phyloP scores from a whole-genome alignment of 92 coral and sea anemone genomes.

The Paramuricea clavata region DNA sequence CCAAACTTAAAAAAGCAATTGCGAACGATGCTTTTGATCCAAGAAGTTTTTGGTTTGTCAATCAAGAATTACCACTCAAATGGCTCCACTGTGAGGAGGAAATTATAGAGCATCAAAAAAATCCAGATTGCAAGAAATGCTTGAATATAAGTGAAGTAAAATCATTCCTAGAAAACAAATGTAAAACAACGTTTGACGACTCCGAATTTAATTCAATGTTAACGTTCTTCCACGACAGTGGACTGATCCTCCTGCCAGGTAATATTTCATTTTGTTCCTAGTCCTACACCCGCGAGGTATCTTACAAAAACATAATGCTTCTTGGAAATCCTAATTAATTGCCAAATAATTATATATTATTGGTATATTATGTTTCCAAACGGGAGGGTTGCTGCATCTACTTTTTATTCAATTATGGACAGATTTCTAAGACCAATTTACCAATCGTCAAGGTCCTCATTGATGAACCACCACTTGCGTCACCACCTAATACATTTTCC shows the following conservation, averaged over 20 bases:
- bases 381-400: no score
- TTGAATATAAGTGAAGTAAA: constrained; percentile 44
- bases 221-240: constrained; percentile 76
- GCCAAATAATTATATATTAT: no score
- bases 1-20: constrained; percentile 48
- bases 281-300: no score
- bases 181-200: constrained; percentile 28
- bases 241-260: constrained; percentile 79
- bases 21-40: constrained; percentile 62
- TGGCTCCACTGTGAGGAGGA: constrained; percentile 82
- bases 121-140: constrained; percentile 43
- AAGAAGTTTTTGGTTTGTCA: constrained; percentile 7
- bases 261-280: neutral
- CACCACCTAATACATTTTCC: no score
- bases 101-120: constrained; percentile 43
- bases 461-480: no score
- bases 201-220: constrained; percentile 72
- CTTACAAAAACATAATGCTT: no score
- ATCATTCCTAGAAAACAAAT: constrained; percentile 18
- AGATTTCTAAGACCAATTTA: no score
- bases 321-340: no score
- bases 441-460: no score
- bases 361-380: no score
- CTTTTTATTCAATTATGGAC: no score
- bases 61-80: constrained; percentile 63